phyloP scores from a whole-genome alignment of 2,797 vertebrate genomes.

The Stomatorhinus walkeri region DNA sequence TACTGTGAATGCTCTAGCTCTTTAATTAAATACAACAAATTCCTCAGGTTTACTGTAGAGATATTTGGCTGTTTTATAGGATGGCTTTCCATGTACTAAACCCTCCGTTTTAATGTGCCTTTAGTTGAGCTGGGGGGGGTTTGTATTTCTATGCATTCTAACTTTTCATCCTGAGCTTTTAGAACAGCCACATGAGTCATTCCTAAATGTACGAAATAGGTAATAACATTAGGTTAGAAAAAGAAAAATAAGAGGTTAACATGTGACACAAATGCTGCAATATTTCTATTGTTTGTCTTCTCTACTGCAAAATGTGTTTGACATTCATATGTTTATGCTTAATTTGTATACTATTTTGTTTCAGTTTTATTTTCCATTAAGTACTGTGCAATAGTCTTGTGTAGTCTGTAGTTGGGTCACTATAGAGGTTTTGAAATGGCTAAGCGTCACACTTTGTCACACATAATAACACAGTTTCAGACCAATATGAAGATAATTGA shows the following conservation, averaged over 20 bases:
- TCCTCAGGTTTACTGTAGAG: neutral
- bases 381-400: neutral
- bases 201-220: conserved; percentile 29
- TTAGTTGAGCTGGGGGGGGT: neutral
- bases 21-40: conserved; percentile 2
- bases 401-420: too few relatives aligned
- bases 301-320: neutral
- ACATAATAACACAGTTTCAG: neutral
- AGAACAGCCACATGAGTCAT: conserved; percentile 47
- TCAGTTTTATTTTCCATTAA: neutral
- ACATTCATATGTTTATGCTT: neutral
- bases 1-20: neutral
- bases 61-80: neutral
- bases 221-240: neutral
- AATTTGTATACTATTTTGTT: neutral
- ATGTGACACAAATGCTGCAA: neutral
- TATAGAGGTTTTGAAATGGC: too few relatives aligned
- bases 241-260: neutral
- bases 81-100: neutral
- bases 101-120: neutral
- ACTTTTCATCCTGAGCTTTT: neutral
- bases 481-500: neutral
- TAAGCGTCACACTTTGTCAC: neutral
- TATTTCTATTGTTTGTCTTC: neutral
- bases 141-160: neutral